Evolutionary conservation across 2,888 invertebrate species (phyloP).

Genomic region (Pyrrhosoma nymphula): DNA sequence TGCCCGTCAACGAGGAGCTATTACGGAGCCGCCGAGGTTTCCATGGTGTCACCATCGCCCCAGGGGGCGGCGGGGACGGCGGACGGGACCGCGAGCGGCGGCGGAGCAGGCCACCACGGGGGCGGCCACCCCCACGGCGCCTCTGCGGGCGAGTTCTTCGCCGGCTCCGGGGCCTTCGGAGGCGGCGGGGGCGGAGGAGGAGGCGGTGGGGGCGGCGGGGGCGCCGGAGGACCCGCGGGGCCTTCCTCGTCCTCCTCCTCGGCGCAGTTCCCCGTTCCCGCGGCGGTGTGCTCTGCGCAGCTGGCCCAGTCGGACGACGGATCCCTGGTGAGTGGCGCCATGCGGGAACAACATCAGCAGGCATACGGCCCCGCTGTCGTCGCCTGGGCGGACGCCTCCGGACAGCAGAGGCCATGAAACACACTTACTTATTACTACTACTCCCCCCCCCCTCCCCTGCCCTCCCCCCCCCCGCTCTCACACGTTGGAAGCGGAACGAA

Average conservation of each 20-base stretch:
- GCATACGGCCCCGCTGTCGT: not conserved
- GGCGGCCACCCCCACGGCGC: slow-evolving; percentile 45
- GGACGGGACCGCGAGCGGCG: slow-evolving; percentile 21
- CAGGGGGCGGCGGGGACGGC: slow-evolving; percentile 34
- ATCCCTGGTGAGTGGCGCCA: slow-evolving; percentile 62
- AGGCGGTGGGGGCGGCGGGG: slow-evolving; percentile 37
- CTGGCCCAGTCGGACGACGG: slow-evolving; percentile 66
- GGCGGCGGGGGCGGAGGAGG: not conserved
- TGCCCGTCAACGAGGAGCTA: slow-evolving; percentile 62
- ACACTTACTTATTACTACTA: not conserved
- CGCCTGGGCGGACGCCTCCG: not conserved
- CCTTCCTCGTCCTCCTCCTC: slow-evolving; percentile 9
- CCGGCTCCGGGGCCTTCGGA: not conserved
- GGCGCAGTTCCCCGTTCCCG: slow-evolving; percentile 61
- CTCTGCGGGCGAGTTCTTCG: not conserved
- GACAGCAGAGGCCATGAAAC: not conserved
- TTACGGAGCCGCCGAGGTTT: slow-evolving; percentile 56
- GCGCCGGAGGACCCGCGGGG: slow-evolving; percentile 19
- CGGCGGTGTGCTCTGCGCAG: slow-evolving; percentile 64
- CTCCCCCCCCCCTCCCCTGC: not conserved
- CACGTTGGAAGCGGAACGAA: not conserved
- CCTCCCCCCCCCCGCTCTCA: not conserved
- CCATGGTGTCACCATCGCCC: slow-evolving; percentile 60
- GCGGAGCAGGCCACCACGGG: not conserved
- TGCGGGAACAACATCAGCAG: not conserved